Conservation (phyloP, 2,113 vertebrate species). For the Mus musculus region DNA sequence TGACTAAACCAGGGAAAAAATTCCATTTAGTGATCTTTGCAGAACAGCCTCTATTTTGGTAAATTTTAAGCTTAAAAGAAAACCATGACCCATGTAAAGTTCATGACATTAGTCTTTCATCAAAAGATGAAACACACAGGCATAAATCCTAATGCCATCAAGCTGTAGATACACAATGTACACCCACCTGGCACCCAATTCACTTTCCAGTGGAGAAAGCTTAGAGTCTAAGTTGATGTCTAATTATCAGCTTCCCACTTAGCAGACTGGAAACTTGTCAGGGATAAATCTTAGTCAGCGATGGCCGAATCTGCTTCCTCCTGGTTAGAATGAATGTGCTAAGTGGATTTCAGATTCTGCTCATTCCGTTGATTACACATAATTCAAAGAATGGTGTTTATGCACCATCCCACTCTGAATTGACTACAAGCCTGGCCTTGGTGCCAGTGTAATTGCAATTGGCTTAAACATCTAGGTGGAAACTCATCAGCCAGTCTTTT, state of each 20-base stretch:
- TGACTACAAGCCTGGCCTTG: background rate
- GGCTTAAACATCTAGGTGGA: conserved; percentile 26
- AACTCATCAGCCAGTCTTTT: conserved; percentile 59
- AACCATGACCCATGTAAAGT: conserved; percentile 58
- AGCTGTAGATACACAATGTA: background rate
- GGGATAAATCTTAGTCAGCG: background rate
- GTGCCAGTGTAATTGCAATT: background rate
- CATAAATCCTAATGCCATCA: background rate
- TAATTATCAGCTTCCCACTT: conserved; percentile 38
- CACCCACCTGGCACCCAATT: background rate
- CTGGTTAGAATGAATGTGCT: conserved; percentile 2
- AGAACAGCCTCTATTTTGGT: conserved; percentile 61
- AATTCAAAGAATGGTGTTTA: conserved; percentile 8
- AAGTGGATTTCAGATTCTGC: conserved; percentile 46
- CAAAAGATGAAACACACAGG: conserved; percentile 15
- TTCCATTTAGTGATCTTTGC: conserved; percentile 40
- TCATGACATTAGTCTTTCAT: conserved; percentile 53
- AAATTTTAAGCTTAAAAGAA: conserved; percentile 54
- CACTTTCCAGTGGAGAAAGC: background rate
- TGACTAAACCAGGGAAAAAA: conserved; percentile 24
- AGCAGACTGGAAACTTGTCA: conserved; percentile 31
- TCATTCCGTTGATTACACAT: conserved; percentile 45
- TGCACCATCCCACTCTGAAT: conserved; percentile 26
- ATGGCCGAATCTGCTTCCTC: conserved; percentile 5
- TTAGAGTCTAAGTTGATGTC: conserved; percentile 17